A percentile compares a stretch with the other conserved stretches of the same genome.
Evolutionary conservation across 2,797 vertebrate genomes (phyloP).

Genomic region (Hydrolagus colliei): DNA sequence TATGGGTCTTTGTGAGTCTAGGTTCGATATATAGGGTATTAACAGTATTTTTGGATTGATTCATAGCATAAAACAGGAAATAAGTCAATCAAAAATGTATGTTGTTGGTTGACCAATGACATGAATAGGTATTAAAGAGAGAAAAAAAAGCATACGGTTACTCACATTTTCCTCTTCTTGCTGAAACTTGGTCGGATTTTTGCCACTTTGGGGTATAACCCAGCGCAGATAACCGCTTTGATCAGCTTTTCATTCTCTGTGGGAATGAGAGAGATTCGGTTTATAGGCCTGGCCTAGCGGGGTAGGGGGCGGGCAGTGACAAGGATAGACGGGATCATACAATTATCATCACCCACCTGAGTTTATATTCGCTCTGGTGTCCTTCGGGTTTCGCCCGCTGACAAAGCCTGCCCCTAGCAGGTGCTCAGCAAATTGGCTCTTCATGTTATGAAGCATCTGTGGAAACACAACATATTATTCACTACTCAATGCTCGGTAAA

Average conservation of each 20-base stretch:
- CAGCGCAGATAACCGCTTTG: conserved; percentile 93
- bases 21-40: too few relatives aligned
- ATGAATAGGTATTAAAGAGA: not conserved
- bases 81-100: too few relatives aligned
- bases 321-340: not conserved
- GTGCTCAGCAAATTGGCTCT: conserved; percentile 91
- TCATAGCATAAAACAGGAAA: conserved; percentile 29
- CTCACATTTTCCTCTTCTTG: conserved; percentile 88
- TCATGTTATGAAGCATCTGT: conserved; percentile 96
- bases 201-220: conserved; percentile 94
- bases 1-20: too few relatives aligned
- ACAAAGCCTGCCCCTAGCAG: conserved; percentile 84
- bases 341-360: conserved; percentile 60
- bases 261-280: not conserved
- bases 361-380: conserved; percentile 82
- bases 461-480: not conserved
- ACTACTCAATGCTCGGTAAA: too few relatives aligned
- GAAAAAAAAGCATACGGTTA: not conserved
- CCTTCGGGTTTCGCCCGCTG: conserved; percentile 75
- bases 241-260: conserved; percentile 93
- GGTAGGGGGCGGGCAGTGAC: not conserved
- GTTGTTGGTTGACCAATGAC: not conserved
- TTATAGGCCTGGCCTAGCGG: not conserved
- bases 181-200: conserved; percentile 78
- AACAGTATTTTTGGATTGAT: too few relatives aligned